Evolutionary conservation across 2,888 invertebrate genomes (phyloP), one percentile per base, ranked within the genome.

Genomic region (Orthosia cruda): DNA sequence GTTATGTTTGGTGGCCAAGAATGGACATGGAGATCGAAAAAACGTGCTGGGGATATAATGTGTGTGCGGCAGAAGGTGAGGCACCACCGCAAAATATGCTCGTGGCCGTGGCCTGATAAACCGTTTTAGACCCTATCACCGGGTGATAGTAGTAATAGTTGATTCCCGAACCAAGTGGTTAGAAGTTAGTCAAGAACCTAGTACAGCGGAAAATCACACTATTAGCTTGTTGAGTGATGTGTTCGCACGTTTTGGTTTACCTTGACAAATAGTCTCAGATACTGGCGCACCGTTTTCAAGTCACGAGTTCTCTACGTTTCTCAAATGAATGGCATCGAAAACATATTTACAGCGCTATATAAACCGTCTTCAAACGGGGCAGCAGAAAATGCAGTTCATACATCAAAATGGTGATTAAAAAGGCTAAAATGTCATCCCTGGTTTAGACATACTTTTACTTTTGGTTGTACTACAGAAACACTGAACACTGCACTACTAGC

Each of bases 41-140:
- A 0, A 52, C 52, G n/a, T 81, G 80, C 13, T 70, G 68, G 2
- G 40, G 7, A 3, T 81, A 80, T 52, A 13, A 18, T 4, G 47
- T 62, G 11, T 81, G 80, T 52, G 77, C 78, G 1, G 55, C 32
- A 9, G 68, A 52, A 16, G 65, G 70, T 3, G 61, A 69, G 4
- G 20, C 93, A 93, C 76, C 77, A 13, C 77, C 74, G 5, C 52
- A 50, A 40, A 71, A 71, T 3, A 50, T 50, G 55, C 2, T 55
- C 67, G 0, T 32, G 32, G 32, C 32, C 32, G 5, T 32, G 32
- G 32, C 32, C 32, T 32, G 32, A 32, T 32, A 32, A 7, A 32
- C 32, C 32, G 32, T 32, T 32, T 32, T 32, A 79, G 81, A 84
- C 7, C 85, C 81, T 1, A 62, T 85, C 2, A 0, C 0, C 1